Evolutionary conservation across 2,888 invertebrate species (phyloP).

Genomic region (Callyntrura guangdongensis): DNA sequence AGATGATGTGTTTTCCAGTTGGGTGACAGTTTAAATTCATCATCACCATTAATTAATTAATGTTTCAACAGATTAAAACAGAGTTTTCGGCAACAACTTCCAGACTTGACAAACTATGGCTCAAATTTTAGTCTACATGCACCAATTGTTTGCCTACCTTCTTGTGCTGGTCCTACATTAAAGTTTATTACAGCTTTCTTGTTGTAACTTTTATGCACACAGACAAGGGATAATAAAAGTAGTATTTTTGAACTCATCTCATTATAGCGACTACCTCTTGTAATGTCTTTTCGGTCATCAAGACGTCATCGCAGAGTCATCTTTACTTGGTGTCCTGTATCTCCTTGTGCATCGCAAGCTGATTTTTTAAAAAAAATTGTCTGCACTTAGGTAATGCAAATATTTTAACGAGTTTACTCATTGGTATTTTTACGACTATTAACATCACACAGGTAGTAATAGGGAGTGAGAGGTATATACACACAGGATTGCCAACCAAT

Average conservation of each 20-base stretch:
- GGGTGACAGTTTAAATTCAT: no score
- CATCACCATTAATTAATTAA: no score
- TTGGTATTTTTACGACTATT: constrained; percentile 4
- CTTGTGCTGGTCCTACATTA: neutral
- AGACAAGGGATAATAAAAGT: neutral
- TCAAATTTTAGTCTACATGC: no score
- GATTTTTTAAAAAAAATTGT: no score
- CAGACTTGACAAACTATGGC: no score
- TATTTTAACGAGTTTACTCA: neutral
- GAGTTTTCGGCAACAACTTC: no score
- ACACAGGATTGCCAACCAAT: neutral
- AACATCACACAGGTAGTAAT: neutral
- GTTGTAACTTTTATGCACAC: neutral
- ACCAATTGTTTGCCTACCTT: no score
- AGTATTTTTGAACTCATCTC: constrained; percentile 17
- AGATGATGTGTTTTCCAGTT: no score
- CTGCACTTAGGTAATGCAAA: no score
- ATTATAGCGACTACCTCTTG: neutral
- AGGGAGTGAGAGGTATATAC: neutral
- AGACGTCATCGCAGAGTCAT: neutral
- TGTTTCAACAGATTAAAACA: no score
- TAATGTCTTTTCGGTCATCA: constrained; percentile 18
- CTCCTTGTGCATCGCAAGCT: neutral
- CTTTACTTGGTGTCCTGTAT: neutral
- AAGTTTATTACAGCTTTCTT: neutral